These are phyloP conservation scores for Rhyacichthys aspro DNA, from an alignment of 2,797 vertebrate genomes.

Conservation along the genomic window DNA sequence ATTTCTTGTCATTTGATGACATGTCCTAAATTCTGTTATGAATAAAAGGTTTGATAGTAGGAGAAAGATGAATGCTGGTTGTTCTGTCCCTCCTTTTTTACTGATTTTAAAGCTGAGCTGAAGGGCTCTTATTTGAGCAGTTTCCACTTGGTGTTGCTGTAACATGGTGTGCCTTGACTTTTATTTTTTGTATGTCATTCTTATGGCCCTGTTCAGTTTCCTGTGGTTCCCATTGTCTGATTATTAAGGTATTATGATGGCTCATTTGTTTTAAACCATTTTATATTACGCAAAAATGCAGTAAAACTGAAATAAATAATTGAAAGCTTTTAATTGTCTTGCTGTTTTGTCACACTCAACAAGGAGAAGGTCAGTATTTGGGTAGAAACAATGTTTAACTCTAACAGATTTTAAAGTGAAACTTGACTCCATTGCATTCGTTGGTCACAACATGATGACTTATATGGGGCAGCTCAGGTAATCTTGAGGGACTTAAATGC, in stretches of 20 bases:
- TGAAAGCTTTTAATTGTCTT: slow-evolving; percentile 27
- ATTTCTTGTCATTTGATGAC: slow-evolving; percentile 29
- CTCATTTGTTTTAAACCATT: slow-evolving; percentile 66
- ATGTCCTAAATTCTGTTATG: slow-evolving; percentile 29
- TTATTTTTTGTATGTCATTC: slow-evolving; percentile 31
- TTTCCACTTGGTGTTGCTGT: slow-evolving; percentile 52
- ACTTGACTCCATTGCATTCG: no score
- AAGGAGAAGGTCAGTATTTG: no score
- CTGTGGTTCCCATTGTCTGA: slow-evolving; percentile 30
- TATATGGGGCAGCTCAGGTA: slow-evolving; percentile 13
- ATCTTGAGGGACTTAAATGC: slow-evolving; percentile 25
- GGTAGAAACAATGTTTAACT: neutral
- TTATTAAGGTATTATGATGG: slow-evolving; percentile 25
- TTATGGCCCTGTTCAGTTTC: slow-evolving; percentile 57
- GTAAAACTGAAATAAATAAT: slow-evolving; percentile 77
- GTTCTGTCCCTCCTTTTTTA: slow-evolving; percentile 69
- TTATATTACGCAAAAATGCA: slow-evolving; percentile 71
- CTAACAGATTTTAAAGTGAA: no score
- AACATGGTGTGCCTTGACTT: slow-evolving; percentile 73
- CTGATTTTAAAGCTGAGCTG: slow-evolving; percentile 47
- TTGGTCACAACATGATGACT: no score
- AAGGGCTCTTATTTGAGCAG: slow-evolving; percentile 50
- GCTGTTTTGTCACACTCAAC: neutral
- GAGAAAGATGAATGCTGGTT: slow-evolving; percentile 80
- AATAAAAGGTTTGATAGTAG: slow-evolving; percentile 55